Evolutionary conservation across 2,888 invertebrate genomes (phyloP).

Genomic region (Esperia sulphurella): DNA sequence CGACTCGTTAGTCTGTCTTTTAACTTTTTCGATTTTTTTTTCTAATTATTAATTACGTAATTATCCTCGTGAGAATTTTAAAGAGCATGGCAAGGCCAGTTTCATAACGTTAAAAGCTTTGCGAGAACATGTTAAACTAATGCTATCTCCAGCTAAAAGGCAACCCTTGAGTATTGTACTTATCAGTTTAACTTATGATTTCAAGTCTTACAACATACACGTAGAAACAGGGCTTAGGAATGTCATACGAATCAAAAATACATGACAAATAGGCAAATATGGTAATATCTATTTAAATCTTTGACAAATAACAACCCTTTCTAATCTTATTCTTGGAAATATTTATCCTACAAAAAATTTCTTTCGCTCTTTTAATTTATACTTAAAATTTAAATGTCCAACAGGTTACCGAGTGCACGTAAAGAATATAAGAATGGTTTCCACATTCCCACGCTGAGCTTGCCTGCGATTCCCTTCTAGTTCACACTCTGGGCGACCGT

Average conservation of each 20-base stretch:
- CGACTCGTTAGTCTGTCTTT: no score
- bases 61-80: no score
- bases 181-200: neutral
- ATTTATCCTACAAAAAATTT: neutral
- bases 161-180: no score
- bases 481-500: constrained; percentile 5
- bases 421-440: constrained; percentile 23
- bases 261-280: neutral
- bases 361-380: constrained; percentile 1
- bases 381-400: constrained; percentile 4
- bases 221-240: neutral
- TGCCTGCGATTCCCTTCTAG: neutral
- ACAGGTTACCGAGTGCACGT: constrained; percentile 15
- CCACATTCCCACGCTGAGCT: constrained; percentile 7
- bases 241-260: neutral
- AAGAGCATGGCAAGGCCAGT: no score
- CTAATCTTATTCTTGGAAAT: neutral
- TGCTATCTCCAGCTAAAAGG: no score
- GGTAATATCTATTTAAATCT: neutral
- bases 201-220: neutral
- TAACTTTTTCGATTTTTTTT: no score
- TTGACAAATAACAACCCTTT: neutral
- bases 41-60: no score
- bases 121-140: no score
- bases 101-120: no score